phyloP scores from a whole-genome alignment of 1,140 invertebrate species.

The Sarcophaga peregrina region DNA sequence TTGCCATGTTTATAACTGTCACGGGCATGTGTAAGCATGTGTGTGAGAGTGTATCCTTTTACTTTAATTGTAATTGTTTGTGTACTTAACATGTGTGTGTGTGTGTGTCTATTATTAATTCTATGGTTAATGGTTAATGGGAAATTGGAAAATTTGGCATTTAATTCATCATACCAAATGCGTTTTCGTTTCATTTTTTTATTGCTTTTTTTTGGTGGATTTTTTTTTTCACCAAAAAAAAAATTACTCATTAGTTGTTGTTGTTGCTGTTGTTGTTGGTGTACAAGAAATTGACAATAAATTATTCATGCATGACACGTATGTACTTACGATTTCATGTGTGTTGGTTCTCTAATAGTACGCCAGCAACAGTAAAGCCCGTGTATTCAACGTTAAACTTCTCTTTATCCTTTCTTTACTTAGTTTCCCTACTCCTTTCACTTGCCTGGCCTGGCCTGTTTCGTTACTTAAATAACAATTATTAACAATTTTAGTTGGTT shows the following conservation, averaged over 20 bases:
- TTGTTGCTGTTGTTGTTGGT: not conserved
- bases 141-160: slow-evolving; percentile 38
- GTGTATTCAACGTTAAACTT: not conserved
- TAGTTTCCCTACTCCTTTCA: not conserved
- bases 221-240: slow-evolving; percentile 28
- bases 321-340: not conserved
- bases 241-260: not conserved
- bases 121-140: slow-evolving; percentile 2
- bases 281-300: slow-evolving; percentile 39
- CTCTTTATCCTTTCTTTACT: no score
- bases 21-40: not conserved
- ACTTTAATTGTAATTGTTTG: not conserved
- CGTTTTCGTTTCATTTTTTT: not conserved
- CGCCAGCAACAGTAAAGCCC: not conserved
- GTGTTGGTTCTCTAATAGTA: slow-evolving; percentile 33
- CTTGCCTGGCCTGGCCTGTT: not conserved
- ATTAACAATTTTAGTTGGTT: slow-evolving; percentile 31
- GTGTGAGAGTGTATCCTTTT: not conserved
- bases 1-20: slow-evolving; percentile 17
- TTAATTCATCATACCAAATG: slow-evolving; percentile 31
- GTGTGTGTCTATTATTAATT: not conserved
- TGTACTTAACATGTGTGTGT: no score
- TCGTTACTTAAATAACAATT: slow-evolving; percentile 33
- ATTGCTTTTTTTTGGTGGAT: slow-evolving; percentile 24
- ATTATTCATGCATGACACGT: slow-evolving; percentile 47